Evolutionary conservation across 2,888 invertebrate genomes (phyloP).

Genomic region (Melieria crassipennis): DNA sequence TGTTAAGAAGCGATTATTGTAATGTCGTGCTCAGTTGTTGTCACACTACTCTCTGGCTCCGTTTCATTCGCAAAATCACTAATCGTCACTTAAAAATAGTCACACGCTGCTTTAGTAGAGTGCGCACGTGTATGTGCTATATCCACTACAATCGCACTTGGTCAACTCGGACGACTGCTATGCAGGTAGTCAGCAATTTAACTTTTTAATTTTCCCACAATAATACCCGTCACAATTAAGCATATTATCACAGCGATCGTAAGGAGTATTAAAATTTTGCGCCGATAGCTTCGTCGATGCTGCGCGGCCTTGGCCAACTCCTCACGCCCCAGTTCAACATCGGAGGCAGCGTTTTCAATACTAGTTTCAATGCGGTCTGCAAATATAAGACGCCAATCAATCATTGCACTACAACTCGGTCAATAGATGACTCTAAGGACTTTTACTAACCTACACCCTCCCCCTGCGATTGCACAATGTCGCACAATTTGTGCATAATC

Average conservation of each 20-base stretch:
- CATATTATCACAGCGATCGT: slow-evolving; percentile 74
- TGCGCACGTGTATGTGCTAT: no score
- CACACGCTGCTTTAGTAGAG: no score
- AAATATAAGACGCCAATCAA: slow-evolving; percentile 17
- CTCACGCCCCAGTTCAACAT: slow-evolving; percentile 82
- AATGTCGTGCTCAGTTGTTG: no score
- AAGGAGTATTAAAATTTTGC: slow-evolving; percentile 78
- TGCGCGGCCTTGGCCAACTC: slow-evolving; percentile 84
- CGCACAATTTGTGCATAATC: slow-evolving; percentile 81
- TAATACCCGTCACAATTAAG: slow-evolving; percentile 75
- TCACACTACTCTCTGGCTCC: no score
- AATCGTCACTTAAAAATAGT: no score
- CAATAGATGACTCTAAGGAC: background rate
- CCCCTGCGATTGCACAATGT: slow-evolving; percentile 77
- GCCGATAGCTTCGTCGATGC: slow-evolving; percentile 80
- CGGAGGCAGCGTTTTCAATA: slow-evolving; percentile 78
- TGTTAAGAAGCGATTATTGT: no score
- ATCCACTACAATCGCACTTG: no score
- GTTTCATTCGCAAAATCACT: no score
- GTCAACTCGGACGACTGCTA: no score
- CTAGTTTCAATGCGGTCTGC: slow-evolving; percentile 85
- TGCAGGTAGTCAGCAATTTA: slow-evolving; percentile 56
- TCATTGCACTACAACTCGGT: no score
- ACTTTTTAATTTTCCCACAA: slow-evolving; percentile 70
- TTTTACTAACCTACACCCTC: slow-evolving; percentile 75